Base-by-base conservation (phyloP, 2,797 vertebrate genomes). In the Danio kyathit region DNA sequence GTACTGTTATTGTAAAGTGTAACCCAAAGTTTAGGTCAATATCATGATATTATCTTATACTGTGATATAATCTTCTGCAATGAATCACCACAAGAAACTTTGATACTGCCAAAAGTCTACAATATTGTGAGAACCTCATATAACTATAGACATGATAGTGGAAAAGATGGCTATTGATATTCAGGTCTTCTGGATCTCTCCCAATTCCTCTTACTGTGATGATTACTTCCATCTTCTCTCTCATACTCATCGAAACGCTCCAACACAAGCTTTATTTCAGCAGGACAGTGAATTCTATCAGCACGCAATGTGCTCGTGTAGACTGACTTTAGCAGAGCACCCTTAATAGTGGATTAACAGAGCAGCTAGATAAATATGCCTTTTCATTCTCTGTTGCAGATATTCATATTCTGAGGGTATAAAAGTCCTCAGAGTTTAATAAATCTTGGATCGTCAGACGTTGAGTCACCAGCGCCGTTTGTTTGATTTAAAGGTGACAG, bases 161-260 rank as follows among this genome's bases (percentile, higher is more conserved):
- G 88, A 90, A 92, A 92, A 64, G 7, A 52, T 19, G 21, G 10
- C 46, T 63, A 43, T 91, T 90, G 89, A 29, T 29, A 86, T 88
- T 86, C 85, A 83, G 87, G 86, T 86, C 83, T 85, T 85, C 64
- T 90, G 89, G 90, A 88, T 84, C 82, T 80, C 86, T 86, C 87
- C 90, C 89, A 88, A 89, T 87, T 89, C 86, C 90, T 91, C 67
- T 76, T 89, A 87, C 8, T 79, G 86, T 90, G 90, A 88, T 91
- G 91, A 92, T 92, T 92, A 88, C 90, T 91, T 90, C 91, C 88
- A 89, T 91, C 87, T 87, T 87, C 86, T 89, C 79, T 87, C 82
- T 76, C 43, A 19, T 59, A 76, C 13, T 66, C 40, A 16, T 61
- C 44, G 19, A 51, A 87, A 84, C 49, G 84, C 86, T 86, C 86